Evolutionary conservation across 2,888 invertebrate genomes (phyloP), one percentile per base, ranked within the genome.

Genomic region (Eulithis prunata): DNA sequence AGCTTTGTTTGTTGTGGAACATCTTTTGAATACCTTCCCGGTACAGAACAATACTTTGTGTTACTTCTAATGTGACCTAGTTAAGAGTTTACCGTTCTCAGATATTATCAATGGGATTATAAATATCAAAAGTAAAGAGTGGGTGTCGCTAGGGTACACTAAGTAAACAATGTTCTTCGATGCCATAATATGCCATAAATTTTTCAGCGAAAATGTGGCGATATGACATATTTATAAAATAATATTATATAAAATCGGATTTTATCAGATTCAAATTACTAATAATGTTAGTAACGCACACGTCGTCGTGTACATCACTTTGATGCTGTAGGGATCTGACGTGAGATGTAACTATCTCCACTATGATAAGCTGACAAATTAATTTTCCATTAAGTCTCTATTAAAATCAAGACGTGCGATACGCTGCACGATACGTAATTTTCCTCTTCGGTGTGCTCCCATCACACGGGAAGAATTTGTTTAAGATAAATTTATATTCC

Each of bases 401-500:
- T 74, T 72, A 75, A 76, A 75, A 75, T 77, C 76, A 77, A 74
- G 72, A 68, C 57, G 67, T 68, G 62, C 69, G 66, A 73, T 73
- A 71, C 66, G 72, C 43, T 76, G 77, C 75, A 51, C 60, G 66
- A 71, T 73, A 78, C 76, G 76, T 80, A 82, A 86, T 86, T 83
- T 84, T 82, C 80, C 68, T 72, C 77, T 71, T 72, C 71, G 80
- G 77, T 75, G 78, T 84, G 77, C 79, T 79, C 70, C 73, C 79
- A 78, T 85, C 80, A 85, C 80, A 72, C 74, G 76, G 70, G 75
- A 78, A 79, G 78, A 86, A 85, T 85, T 85, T 83, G 81, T 83
- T 83, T 80, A 80, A 80, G 83, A 78, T 78, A 82, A 85, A 86
- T 86, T 84, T 84, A 82, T 83, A 85, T 86, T 81, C 80, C 80